Evolutionary conservation across 1,140 invertebrate species (phyloP), one percentile per base, ranked within the genome.

Genomic region (Sinella curviseta): DNA sequence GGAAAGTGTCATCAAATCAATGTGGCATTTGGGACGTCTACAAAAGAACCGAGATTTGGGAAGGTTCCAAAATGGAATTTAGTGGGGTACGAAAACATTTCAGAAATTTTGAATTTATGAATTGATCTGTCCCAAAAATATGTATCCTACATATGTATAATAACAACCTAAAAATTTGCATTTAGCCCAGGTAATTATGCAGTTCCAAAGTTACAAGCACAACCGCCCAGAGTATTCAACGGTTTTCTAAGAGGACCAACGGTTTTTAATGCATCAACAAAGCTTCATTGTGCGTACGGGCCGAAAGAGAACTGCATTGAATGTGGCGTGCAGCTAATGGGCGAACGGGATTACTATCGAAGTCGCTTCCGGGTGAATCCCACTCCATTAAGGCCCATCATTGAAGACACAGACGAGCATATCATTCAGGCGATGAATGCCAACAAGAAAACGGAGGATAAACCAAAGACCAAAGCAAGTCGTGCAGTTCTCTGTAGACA

Each of bases 1-100:
- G 65, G 30, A 8, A 70, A 70, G 31, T 70, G 65, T 33, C 30
- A 70, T 31, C 65, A 70, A n/a, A 70, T n/a, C 4, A 70, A 70
- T 12, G 12, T 70, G 8, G 65, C 3, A 70, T 70, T 70, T 33
- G 65, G 65, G 8, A 31, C 28, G 8, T 31, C 28, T 30, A 31
- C n/a, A 30, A 33, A 8, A 14, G 3, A 70, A 33, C 30, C 65
- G n/a, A 3, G 65, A 12, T 70, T 70, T 33, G 12, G 1, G n/a
- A 70, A 33, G 31, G 14, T 31, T 2, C 2, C 26, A 8, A 30
- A 14, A 33, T 31, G 31, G 26, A 33, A 70, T 24, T 12, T 12
- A 30, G 65, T 70, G 8, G 65, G 65, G 65, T 70, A 70, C n/a
- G 57, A 30, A 70, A 17, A 60, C 24, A n/a, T 60, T 8, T 60